Evolutionary conservation across 2,888 invertebrate genomes (phyloP).

Genomic region (Pemphredon lugubris): DNA sequence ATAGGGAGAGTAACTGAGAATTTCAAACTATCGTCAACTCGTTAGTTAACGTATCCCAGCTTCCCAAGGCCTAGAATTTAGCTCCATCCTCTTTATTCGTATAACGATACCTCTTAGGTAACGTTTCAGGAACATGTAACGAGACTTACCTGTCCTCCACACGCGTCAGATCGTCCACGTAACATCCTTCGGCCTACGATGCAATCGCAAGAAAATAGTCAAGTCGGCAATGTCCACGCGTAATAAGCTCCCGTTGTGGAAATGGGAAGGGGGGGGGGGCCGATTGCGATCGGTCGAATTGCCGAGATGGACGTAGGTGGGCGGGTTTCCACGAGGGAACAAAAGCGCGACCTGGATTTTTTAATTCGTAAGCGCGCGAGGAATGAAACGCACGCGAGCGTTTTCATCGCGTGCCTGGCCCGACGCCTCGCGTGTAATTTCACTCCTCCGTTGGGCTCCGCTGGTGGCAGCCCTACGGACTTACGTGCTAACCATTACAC

Average conservation of each 20-base stretch:
- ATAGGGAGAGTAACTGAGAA: no score
- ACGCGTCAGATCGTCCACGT: slow-evolving; percentile 46
- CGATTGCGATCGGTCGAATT: slow-evolving; percentile 37
- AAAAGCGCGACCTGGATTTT: slow-evolving; percentile 41
- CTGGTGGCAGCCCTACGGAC: slow-evolving; percentile 37
- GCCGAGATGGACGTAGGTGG: slow-evolving; percentile 11
- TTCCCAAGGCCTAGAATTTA: not conserved
- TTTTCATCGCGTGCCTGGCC: slow-evolving; percentile 50
- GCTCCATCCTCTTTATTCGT: slow-evolving; percentile 35
- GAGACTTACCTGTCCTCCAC: slow-evolving; percentile 53
- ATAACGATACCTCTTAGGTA: slow-evolving; percentile 44
- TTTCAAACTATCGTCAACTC: no score
- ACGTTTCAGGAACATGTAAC: slow-evolving; percentile 42
- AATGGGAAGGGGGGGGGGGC: not conserved
- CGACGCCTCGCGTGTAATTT: slow-evolving; percentile 68
- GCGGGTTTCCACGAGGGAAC: not conserved
- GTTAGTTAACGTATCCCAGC: no score
- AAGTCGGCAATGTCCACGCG: slow-evolving; percentile 16
- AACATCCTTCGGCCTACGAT: slow-evolving; percentile 23
- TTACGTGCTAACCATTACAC: slow-evolving; percentile 66
- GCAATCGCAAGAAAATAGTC: slow-evolving; percentile 35
- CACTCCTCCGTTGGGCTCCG: slow-evolving; percentile 54
- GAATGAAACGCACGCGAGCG: slow-evolving; percentile 50
- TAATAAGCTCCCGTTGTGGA: slow-evolving; percentile 19
- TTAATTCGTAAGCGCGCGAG: slow-evolving; percentile 34